Conservation (phyloP, 2,113 vertebrate species). For the Notarius lentiginosus region DNA sequence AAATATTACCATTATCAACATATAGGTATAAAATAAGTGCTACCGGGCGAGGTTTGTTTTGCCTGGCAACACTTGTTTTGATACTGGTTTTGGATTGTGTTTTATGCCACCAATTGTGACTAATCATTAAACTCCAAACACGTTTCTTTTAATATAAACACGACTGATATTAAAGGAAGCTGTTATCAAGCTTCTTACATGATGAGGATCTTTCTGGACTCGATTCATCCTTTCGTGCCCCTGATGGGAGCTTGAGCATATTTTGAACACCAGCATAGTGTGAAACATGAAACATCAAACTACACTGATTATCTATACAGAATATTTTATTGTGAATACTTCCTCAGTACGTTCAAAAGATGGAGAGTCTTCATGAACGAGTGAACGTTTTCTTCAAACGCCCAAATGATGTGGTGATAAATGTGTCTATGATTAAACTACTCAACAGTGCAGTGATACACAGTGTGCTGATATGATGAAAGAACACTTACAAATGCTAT, state of each 20-base stretch:
- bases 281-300: slow-evolving; percentile 23
- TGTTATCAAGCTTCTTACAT: background rate
- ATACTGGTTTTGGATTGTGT: background rate
- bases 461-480: background rate
- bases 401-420: background rate
- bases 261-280: background rate
- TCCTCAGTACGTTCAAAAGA: background rate
- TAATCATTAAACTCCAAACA: background rate
- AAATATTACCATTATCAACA: no score
- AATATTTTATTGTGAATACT: slow-evolving; percentile 7
- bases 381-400: background rate
- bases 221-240: background rate
- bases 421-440: background rate
- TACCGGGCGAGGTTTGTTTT: no score
- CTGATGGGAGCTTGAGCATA: background rate
- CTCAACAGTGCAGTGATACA: slow-evolving; percentile 1
- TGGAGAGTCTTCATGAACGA: background rate
- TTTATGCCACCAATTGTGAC: background rate
- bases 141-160: background rate
- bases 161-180: background rate
- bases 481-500: background rate
- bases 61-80: no score
- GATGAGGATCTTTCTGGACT: background rate
- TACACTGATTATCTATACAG: slow-evolving; percentile 16
- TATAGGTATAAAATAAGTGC: no score